phyloP scores from a whole-genome alignment of 2,797 vertebrate genomes.

The Gallinago solitaria region DNA sequence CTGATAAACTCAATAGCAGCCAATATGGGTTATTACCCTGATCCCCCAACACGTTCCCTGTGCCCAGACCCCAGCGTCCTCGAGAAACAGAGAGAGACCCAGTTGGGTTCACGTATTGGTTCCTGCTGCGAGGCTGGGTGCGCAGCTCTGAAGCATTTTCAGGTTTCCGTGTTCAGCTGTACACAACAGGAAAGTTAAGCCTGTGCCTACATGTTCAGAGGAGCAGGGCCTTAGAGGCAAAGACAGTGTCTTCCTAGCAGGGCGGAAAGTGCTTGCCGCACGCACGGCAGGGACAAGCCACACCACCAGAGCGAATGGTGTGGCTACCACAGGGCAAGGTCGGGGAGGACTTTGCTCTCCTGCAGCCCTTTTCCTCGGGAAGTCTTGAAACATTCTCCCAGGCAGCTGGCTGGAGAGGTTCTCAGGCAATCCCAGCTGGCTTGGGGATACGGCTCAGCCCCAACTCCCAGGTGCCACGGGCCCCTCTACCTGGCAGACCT shows the following conservation, averaged over 20 bases:
- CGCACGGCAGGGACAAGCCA: not conserved
- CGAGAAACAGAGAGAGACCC: rapidly evolving
- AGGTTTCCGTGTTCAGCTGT: not conserved
- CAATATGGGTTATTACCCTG: not conserved
- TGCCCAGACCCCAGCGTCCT: not conserved
- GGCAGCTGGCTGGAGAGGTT: not conserved
- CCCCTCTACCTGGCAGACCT: not conserved
- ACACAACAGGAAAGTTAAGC: not conserved
- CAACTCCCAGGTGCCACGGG: not conserved
- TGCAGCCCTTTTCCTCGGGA: not conserved
- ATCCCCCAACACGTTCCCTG: not conserved
- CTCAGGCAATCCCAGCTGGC: not conserved
- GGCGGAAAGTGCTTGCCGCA: not conserved
- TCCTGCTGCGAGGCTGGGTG: not conserved
- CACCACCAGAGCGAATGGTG: not conserved
- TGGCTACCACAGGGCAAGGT: not conserved
- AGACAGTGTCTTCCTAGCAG: not conserved
- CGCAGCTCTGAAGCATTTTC: not conserved
- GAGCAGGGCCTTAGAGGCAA: constrained; percentile 1
- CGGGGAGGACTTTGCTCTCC: not conserved
- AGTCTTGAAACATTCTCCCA: not conserved
- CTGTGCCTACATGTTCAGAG: constrained; percentile 28
- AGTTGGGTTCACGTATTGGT: not conserved
- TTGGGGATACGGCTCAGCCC: not conserved
- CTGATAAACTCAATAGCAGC: not conserved